Percentiles rank a stretch among this genome's conserved stretches.
Conservation (phyloP, 2,888 invertebrate genomes). For the Cataglyphis cursor region DNA sequence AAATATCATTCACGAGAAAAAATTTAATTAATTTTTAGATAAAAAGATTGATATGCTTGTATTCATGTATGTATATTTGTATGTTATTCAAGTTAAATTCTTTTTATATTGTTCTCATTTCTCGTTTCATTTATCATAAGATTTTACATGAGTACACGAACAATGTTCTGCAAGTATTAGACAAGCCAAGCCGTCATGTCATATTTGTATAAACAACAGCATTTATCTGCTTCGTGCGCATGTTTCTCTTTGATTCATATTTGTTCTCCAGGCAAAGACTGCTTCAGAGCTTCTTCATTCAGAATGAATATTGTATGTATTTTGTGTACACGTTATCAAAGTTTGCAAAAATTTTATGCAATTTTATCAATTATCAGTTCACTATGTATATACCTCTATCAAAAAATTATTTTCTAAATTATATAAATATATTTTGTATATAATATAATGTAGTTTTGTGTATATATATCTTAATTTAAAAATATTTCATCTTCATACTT, state of each 20-base stretch:
- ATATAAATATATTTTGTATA: no score
- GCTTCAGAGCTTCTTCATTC: neutral
- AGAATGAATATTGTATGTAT: neutral
- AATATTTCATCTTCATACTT: neutral
- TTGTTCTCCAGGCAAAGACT: neutral
- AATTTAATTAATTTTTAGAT: neutral
- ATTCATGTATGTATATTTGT: no score
- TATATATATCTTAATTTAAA: neutral
- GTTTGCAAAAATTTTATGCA: neutral
- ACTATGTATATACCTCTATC: neutral
- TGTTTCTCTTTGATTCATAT: conserved; percentile 15
- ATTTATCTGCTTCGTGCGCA: neutral
- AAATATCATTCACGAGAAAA: neutral
- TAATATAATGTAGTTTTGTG: neutral
- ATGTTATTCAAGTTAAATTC: neutral
- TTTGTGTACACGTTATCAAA: neutral
- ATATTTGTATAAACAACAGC: conserved; percentile 40
- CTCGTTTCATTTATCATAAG: neutral
- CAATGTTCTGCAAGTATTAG: conserved; percentile 19
- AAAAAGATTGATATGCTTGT: neutral
- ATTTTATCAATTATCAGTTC: neutral
- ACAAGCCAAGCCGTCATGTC: conserved; percentile 38
- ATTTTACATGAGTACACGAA: neutral
- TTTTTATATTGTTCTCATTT: conserved; percentile 1
- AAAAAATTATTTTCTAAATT: conserved; percentile 1